These are phyloP conservation scores for Rhyacichthys aspro DNA, from an alignment of 2,797 vertebrate species.

Conservation along the genomic window DNA sequence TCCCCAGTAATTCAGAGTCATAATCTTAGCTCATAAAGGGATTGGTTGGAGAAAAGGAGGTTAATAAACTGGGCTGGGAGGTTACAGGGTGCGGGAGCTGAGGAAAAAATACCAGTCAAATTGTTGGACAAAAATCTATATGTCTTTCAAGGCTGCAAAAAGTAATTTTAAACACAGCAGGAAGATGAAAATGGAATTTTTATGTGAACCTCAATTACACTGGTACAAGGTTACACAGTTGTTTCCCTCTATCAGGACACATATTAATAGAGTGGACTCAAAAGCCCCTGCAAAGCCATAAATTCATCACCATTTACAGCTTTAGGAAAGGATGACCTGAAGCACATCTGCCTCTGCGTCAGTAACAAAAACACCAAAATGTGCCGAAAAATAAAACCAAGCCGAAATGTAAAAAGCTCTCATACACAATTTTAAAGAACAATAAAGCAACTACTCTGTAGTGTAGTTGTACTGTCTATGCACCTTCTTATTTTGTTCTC, in stretches of 20 bases:
- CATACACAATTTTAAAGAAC: too few relatives aligned
- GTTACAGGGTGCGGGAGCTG: conserved; percentile 15
- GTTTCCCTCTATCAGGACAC: conserved; percentile 13
- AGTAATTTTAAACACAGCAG: neutral
- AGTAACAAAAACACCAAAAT: conserved; percentile 3
- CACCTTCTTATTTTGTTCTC: too few relatives aligned
- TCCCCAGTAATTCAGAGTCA: conserved; percentile 21
- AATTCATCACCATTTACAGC: conserved; percentile 33
- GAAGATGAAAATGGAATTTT: conserved; percentile 7
- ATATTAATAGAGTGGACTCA: conserved; percentile 5
- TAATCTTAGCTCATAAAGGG: conserved; percentile 24
- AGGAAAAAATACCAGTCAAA: conserved; percentile 19
- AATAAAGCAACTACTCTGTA: too few relatives aligned
- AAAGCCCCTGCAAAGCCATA: conserved; percentile 11
- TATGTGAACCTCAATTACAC: conserved; percentile 9
- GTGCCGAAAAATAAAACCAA: too few relatives aligned
- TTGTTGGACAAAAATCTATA: conserved; percentile 3
- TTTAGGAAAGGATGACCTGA: conserved; percentile 16
- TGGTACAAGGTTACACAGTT: conserved; percentile 7
- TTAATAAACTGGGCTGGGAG: conserved; percentile 35
- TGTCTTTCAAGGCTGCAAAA: neutral
- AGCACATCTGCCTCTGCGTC: neutral
- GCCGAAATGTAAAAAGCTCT: too few relatives aligned
- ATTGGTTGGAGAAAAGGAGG: conserved; percentile 26
- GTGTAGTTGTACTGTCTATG: too few relatives aligned